Percentiles rank a stretch among this genome's conserved stretches.
phyloP scores from a whole-genome alignment of 2,888 invertebrate species.

The Kryphioiulus occultus region DNA sequence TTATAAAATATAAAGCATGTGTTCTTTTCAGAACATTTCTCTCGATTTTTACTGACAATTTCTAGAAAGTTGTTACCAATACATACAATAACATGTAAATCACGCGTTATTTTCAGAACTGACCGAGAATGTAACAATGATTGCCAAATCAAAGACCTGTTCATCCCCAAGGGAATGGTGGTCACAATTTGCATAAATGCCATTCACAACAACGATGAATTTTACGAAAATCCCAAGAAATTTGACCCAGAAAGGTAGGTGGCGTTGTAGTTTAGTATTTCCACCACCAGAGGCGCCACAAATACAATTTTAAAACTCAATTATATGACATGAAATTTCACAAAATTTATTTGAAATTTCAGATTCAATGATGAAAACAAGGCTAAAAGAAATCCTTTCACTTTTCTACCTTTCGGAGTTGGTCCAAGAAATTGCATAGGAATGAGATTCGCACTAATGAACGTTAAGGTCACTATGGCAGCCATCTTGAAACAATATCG shows the following conservation, averaged over 20 bases:
- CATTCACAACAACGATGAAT: conserved; percentile 69
- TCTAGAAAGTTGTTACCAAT: no score
- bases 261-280: background rate
- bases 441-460: conserved; percentile 57
- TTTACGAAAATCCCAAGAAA: conserved; percentile 68
- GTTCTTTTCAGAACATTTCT: no score
- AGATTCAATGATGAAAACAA: conserved; percentile 60
- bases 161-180: conserved; percentile 63
- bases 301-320: no score
- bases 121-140: conserved; percentile 38
- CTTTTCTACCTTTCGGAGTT: conserved; percentile 58
- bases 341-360: background rate
- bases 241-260: conserved; percentile 67
- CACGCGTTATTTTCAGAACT: background rate
- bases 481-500: conserved; percentile 56
- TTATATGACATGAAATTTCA: no score
- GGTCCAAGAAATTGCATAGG: conserved; percentile 55
- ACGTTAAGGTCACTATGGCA: conserved; percentile 57
- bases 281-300: no score
- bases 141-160: conserved; percentile 9
- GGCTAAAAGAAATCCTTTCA: conserved; percentile 55
- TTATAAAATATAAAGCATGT: no score
- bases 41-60: no score
- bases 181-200: conserved; percentile 68
- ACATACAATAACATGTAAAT: no score